Percentiles rank a stretch among this genome's conserved stretches.
phyloP scores from a whole-genome alignment of 2,797 vertebrate genomes.

The Syncerus caffer region DNA sequence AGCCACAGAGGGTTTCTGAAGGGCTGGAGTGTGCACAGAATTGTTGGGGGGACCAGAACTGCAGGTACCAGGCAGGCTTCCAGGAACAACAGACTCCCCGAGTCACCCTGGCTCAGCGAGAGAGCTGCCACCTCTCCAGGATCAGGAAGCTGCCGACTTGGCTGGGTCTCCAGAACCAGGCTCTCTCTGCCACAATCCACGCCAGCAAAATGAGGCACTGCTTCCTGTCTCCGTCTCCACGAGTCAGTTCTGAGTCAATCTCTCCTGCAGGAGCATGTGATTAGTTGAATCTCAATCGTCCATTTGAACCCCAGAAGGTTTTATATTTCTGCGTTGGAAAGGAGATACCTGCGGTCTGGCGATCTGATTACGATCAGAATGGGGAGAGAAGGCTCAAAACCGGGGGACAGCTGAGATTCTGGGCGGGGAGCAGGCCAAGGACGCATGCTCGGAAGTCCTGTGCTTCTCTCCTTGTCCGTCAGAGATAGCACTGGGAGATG shows the following conservation, averaged over 20 bases:
- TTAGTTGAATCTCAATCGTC: neutral
- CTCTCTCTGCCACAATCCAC: neutral
- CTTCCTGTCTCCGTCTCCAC: neutral
- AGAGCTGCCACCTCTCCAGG: neutral
- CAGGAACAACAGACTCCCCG: neutral
- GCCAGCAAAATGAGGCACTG: neutral
- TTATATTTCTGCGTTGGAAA: neutral
- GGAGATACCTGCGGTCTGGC: neutral
- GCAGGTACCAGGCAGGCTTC: neutral
- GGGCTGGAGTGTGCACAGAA: too few relatives aligned
- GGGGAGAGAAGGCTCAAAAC: neutral
- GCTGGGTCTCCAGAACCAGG: neutral
- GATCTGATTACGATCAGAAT: neutral
- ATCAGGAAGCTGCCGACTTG: neutral
- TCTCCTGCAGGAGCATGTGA: neutral
- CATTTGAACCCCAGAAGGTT: neutral
- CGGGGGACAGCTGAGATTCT: neutral
- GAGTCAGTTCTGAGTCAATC: rapidly evolving
- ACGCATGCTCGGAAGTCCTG: rapidly evolving
- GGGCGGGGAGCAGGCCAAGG: neutral
- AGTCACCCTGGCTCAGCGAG: neutral
- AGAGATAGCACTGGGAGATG: rapidly evolving
- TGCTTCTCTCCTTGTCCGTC: neutral
- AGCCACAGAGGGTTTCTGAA: neutral
- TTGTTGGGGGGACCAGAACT: neutral